phyloP scores from a whole-genome alignment of 2,113 vertebrate species.

The Coregonus clupeaformis region DNA sequence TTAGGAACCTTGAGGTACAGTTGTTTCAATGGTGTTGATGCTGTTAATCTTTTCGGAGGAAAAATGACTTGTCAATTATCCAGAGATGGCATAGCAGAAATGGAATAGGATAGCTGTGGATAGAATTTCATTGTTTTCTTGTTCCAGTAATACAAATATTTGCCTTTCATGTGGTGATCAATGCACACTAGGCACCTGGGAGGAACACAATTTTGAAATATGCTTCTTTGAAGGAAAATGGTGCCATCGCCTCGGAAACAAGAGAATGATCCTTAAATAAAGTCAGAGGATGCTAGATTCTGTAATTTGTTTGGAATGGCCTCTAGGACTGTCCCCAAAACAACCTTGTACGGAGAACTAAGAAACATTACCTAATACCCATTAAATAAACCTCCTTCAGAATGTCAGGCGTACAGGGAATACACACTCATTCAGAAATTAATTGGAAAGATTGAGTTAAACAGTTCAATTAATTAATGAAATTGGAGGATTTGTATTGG shows the following conservation, averaged over 20 bases:
- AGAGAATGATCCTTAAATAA: background rate
- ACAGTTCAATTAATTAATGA: background rate
- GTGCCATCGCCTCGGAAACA: background rate
- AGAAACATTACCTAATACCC: background rate
- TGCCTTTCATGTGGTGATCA: conserved; percentile 18
- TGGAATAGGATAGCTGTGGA: background rate
- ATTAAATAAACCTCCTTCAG: background rate
- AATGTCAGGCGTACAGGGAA: background rate
- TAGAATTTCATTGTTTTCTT: background rate
- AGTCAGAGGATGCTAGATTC: background rate
- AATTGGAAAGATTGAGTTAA: background rate
- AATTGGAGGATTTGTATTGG: background rate
- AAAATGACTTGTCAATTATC: conserved; percentile 2
- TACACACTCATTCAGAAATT: background rate
- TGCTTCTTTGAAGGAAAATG: background rate
- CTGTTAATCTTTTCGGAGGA: background rate
- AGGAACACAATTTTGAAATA: too few species aligned
- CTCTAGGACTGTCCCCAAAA: background rate
- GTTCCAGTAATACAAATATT: conserved; percentile 11
- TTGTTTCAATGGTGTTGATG: background rate
- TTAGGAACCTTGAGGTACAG: too few species aligned
- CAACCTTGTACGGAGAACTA: background rate
- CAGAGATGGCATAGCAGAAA: background rate
- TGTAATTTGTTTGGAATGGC: background rate
- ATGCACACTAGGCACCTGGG: background rate